Evolutionary conservation across 1,140 invertebrate species (phyloP).

Genomic region (Tetramorium alpestre): DNA sequence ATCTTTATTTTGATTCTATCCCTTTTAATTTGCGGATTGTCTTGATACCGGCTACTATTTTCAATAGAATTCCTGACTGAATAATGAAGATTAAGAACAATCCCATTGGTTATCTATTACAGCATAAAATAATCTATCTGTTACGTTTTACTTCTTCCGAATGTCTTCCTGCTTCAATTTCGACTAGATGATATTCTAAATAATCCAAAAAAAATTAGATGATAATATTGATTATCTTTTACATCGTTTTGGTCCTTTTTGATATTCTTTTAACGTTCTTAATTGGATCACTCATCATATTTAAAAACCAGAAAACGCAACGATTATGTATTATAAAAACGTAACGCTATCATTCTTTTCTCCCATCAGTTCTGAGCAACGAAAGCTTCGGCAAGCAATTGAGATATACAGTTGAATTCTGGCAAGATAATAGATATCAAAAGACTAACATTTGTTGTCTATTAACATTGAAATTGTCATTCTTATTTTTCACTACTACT

Average conservation of each 20-base stretch:
- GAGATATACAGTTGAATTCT: not conserved
- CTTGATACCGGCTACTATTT: not conserved
- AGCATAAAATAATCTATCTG: not conserved
- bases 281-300: not conserved
- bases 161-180: not conserved
- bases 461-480: not conserved
- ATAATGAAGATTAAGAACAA: not conserved
- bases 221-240: not conserved
- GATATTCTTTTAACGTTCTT: not conserved
- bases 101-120: not conserved
- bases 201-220: not conserved
- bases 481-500: not conserved
- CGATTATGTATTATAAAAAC: not conserved
- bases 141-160: not conserved
- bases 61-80: not conserved
- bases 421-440: conserved; percentile 12
- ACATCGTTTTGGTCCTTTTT: not conserved
- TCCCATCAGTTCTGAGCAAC: not conserved
- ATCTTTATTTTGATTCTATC: not conserved
- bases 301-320: not conserved
- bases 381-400: not conserved
- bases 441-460: not conserved
- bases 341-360: not conserved
- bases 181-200: not conserved
- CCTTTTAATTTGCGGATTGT: not conserved